A percentile compares a stretch with the other conserved stretches of the same genome.
Conservation (phyloP, 2,888 invertebrate genomes). For the Gnatocerus cornutus region DNA sequence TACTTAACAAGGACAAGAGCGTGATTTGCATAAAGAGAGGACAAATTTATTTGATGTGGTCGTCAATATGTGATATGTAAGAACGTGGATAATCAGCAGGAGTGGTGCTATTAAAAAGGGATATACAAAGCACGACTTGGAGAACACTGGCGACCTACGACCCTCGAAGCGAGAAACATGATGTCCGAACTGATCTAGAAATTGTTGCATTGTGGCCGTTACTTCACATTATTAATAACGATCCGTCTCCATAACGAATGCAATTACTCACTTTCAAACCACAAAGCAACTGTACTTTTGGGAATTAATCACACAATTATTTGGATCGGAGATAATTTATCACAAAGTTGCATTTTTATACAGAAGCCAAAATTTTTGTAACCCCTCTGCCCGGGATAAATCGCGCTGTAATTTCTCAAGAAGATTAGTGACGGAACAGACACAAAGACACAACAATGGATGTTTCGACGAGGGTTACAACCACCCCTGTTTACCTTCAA, state of each 20-base stretch:
- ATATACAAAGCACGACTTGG: conserved; percentile 35
- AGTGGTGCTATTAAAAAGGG: conserved; percentile 36
- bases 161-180: conserved; percentile 48
- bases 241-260: conserved; percentile 48
- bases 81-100: conserved; percentile 35
- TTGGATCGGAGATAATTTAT: conserved; percentile 10
- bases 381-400: background rate
- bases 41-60: conserved; percentile 28
- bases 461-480: background rate
- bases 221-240: conserved; percentile 56
- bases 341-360: background rate
- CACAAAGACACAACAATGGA: conserved; percentile 4
- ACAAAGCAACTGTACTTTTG: conserved; percentile 22
- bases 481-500: background rate
- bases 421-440: background rate
- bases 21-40: conserved; percentile 27
- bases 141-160: conserved; percentile 48
- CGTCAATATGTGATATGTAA: conserved; percentile 22
- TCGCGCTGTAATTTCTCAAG: background rate
- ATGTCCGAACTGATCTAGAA: conserved; percentile 49
- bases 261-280: conserved; percentile 43
- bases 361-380: background rate
- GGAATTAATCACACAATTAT: conserved; percentile 29
- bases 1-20: conserved; percentile 22
- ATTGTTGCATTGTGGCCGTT: conserved; percentile 38